Base-by-base conservation (phyloP, 1,140 invertebrate species). In the Musca vetustissima region DNA sequence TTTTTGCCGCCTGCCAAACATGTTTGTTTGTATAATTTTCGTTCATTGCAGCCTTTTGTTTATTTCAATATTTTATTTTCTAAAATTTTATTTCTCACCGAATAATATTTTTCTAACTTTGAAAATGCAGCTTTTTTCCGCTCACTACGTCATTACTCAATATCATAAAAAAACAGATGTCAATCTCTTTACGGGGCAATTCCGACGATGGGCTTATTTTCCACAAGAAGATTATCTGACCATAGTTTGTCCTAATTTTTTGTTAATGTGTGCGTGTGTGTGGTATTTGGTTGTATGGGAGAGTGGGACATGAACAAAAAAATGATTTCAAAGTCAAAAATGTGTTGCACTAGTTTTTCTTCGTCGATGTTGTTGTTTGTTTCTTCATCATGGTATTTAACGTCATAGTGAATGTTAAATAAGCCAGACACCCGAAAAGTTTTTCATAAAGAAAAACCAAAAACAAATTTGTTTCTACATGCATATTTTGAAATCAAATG, bases 291-390 rank as follows among this genome's bases (percentile, higher is more conserved):
- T n/a, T n/a, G n/a, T n/a, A n/a, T n/a, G 36, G 36, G 36, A 43
- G 36, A 28, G 8, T 28, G n/a, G 28, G 28, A 32, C 3, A 32
- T 32, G 28, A n/a, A n/a, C 28, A 4, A 28, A 28, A 36, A n/a
- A 21, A 22, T 19, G 9, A 43, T 36, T 61, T 61, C 57, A 61
- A 61, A 61, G 57, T 61, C 57, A 61, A 61, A n/a, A 61, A 61
- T 57, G 13, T 28, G 17, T 53, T 53, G 52, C 22, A 22, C 13
- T 11, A 21, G 2, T 53, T 53, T 53, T 53, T 53, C n/a, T n/a
- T n/a, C n/a, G n/a, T n/a, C n/a, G n/a, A n/a, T 55, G 8, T 22
- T 55, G 1, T 55, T 1, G 1, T 55, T 55, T 24, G 21, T 55
- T 24, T 7, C n/a, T 24, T 21, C 14, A 36, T 43, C 14, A 22